Conservation (phyloP, 2,113 vertebrate genomes). For the Protobothrops mucrosquamatus region DNA sequence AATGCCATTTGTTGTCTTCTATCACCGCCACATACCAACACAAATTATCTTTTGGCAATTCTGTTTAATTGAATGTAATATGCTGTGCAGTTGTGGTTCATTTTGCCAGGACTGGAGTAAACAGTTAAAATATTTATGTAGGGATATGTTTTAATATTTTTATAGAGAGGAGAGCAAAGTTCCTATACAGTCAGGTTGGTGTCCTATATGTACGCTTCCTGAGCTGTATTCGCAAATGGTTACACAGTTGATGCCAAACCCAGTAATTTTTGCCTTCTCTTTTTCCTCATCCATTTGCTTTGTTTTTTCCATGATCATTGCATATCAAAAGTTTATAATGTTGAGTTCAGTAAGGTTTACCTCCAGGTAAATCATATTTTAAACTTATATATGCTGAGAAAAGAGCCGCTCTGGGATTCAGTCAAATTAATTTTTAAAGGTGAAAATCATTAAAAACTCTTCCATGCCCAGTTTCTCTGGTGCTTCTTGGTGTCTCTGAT, state of each 20-base stretch:
- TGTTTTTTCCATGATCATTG: neutral
- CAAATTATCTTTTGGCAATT: neutral
- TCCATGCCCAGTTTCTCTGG: neutral
- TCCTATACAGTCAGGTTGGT: neutral
- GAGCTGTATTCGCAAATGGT: neutral
- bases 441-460: neutral
- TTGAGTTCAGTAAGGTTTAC: neutral
- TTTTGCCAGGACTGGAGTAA: neutral
- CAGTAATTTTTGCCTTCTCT: neutral
- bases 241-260: neutral
- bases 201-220: neutral
- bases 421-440: neutral
- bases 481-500: neutral
- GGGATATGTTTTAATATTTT: neutral
- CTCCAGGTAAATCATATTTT: neutral
- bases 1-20: neutral
- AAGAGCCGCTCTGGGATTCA: neutral
- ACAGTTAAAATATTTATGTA: neutral
- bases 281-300: neutral
- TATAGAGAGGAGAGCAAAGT: neutral
- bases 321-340: neutral
- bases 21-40: neutral
- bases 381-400: neutral
- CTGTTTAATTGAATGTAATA: constrained; percentile 18
- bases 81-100: neutral